Evolutionary conservation across 2,888 invertebrate genomes (phyloP).

Genomic region (Dione vanillae): DNA sequence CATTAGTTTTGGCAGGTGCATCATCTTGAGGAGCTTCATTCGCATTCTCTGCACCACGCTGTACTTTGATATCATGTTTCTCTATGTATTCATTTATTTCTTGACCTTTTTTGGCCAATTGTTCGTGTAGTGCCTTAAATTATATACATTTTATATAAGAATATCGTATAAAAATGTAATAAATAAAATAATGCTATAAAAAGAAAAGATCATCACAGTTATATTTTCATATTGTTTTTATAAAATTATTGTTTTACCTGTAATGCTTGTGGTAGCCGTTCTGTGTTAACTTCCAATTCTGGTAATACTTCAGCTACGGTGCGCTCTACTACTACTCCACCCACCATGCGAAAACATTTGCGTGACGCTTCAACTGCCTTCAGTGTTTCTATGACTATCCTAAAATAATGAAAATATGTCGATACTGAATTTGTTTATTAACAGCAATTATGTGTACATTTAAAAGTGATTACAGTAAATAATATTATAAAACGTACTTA

Average conservation of each 20-base stretch:
- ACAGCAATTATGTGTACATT: background rate
- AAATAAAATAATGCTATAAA: no score
- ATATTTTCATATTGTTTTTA: no score
- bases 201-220: no score
- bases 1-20: constrained; percentile 76
- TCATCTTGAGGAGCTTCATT: constrained; percentile 54
- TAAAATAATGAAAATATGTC: constrained; percentile 62
- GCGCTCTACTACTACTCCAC: constrained; percentile 96
- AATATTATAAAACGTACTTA: constrained; percentile 86
- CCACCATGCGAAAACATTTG: constrained; percentile 96
- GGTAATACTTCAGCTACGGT: constrained; percentile 96
- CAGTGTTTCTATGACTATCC: constrained; percentile 97
- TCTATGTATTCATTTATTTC: constrained; percentile 97
- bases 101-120: constrained; percentile 92
- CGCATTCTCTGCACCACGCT: constrained; percentile 66
- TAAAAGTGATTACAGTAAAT: background rate
- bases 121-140: constrained; percentile 88
- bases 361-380: constrained; percentile 92
- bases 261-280: constrained; percentile 85
- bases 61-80: constrained; percentile 93
- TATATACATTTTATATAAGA: background rate
- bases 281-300: constrained; percentile 90
- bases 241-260: constrained; percentile 27
- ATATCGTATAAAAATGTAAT: background rate
- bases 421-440: background rate